phyloP scores from a whole-genome alignment of 2,113 vertebrate species.

The Sinocyclocheilus rhinocerous region DNA sequence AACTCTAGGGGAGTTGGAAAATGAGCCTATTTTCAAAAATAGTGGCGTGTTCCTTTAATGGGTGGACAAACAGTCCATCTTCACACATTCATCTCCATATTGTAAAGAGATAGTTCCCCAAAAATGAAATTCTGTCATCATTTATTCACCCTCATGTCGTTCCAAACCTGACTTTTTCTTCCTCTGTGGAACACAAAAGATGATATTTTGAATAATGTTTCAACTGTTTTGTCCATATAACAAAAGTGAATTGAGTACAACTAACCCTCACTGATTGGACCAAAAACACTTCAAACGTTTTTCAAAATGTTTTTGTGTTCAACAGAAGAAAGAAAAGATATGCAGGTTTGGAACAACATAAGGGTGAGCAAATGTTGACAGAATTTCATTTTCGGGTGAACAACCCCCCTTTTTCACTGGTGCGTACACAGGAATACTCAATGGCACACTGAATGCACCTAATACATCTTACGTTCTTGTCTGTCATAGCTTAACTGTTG shows the following conservation, averaged over 20 bases:
- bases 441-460: not conserved
- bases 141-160: not conserved
- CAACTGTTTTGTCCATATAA: not conserved
- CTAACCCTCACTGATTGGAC: not conserved
- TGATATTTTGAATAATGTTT: not conserved
- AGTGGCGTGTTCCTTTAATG: not conserved
- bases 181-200: not conserved
- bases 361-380: not conserved
- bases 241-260: not conserved
- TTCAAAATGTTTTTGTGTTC: not conserved
- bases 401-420: not conserved
- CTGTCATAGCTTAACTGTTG: slow-evolving; percentile 22
- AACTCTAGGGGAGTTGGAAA: no score
- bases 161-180: not conserved
- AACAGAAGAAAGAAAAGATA: not conserved
- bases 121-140: not conserved
- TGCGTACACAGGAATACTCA: not conserved
- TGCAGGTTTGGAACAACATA: not conserved
- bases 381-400: not conserved
- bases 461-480: not conserved
- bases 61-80: not conserved
- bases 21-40: no score
- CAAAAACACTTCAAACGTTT: not conserved
- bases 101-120: not conserved
- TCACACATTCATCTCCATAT: slow-evolving; percentile 4